Conservation (phyloP, 2,113 vertebrate species). For the Pluvianellus socialis region DNA sequence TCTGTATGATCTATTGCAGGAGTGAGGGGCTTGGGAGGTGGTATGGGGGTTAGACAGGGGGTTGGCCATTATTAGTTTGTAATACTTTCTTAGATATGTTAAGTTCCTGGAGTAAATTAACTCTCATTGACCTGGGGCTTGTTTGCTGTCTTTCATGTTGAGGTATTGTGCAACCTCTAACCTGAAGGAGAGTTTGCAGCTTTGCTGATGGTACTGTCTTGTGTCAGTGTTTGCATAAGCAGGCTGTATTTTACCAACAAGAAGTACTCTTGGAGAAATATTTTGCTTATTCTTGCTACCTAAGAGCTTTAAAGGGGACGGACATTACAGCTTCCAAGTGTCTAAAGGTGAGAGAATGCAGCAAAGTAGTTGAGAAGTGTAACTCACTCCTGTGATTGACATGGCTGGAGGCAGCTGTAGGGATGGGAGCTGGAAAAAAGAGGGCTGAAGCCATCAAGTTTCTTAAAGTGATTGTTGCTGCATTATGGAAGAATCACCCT, state of each 20-base stretch:
- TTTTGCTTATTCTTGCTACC: not conserved
- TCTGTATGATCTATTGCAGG: constrained; percentile 71
- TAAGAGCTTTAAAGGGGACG: not conserved
- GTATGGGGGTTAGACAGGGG: not conserved
- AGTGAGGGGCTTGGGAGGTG: not conserved
- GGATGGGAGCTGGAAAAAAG: not conserved
- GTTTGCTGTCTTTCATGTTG: not conserved
- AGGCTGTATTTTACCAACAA: constrained; percentile 12
- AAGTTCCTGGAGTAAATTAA: not conserved
- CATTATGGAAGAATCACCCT: not conserved
- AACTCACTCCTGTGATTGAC: not conserved
- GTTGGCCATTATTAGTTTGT: not conserved
- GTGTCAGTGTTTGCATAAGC: not conserved
- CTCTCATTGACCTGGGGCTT: not conserved
- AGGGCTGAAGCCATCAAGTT: not conserved
- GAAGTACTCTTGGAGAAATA: not conserved
- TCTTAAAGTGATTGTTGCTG: not conserved
- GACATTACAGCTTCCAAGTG: not conserved
- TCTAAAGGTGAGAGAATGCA: not conserved
- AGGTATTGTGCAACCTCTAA: not conserved
- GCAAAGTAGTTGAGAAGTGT: not conserved
- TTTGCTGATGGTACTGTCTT: not conserved
- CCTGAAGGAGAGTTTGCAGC: not conserved
- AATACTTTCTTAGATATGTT: not conserved
- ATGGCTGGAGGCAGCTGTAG: not conserved